These are phyloP conservation scores for Gymnobelideus leadbeateri DNA, from an alignment of 2,113 vertebrate species.

Conservation along the genomic window DNA sequence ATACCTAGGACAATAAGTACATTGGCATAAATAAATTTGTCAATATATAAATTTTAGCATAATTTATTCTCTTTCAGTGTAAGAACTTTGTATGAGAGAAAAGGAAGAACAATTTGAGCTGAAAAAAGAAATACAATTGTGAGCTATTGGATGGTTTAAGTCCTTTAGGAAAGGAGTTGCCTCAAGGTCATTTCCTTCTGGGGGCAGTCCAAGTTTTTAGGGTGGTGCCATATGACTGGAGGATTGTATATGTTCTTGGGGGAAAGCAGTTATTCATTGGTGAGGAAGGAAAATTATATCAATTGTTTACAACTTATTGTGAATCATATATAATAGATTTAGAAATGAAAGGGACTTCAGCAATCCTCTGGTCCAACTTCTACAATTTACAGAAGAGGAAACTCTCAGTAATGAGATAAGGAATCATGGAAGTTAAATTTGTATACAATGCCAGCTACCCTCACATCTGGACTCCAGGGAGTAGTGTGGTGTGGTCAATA, in stretches of 20 bases:
- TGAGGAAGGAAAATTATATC: not conserved
- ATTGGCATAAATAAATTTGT: not conserved
- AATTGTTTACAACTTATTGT: not conserved
- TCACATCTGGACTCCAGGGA: not conserved
- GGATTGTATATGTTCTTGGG: not conserved
- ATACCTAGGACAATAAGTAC: not conserved
- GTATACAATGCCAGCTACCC: not conserved
- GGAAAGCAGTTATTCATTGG: not conserved
- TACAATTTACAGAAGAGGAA: not conserved
- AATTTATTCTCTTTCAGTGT: not conserved
- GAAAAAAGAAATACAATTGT: not conserved
- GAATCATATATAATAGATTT: not conserved
- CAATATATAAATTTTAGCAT: not conserved
- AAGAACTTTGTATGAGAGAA: not conserved
- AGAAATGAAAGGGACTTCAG: not conserved
- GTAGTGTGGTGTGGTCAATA: not conserved
- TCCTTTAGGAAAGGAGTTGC: slow-evolving; percentile 5
- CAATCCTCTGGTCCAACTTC: not conserved
- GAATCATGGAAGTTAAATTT: not conserved
- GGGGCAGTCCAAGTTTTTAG: not conserved
- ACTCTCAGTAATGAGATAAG: not conserved
- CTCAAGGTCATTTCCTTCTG: not conserved
- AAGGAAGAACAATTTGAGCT: not conserved
- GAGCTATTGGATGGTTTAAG: not conserved
- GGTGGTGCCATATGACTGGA: not conserved